phyloP scores from a whole-genome alignment of 2,888 invertebrate genomes.

The Drosophila prostipennis region DNA sequence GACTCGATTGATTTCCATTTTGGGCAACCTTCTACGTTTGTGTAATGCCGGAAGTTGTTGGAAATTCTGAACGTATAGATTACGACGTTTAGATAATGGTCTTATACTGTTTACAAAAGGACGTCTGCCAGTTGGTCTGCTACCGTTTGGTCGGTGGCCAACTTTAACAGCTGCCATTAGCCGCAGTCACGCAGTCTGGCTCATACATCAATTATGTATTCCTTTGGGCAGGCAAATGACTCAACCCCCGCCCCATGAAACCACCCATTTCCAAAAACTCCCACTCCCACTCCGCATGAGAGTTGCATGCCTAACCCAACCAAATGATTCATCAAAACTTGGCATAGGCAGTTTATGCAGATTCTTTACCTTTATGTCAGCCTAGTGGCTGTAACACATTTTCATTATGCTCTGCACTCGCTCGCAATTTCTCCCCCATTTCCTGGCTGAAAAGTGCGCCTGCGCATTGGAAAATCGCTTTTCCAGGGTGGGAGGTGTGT shows the following conservation, averaged over 20 bases:
- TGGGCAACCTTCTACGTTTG: conserved; percentile 20
- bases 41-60: conserved; percentile 41
- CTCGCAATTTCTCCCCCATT: background rate
- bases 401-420: conserved; percentile 32
- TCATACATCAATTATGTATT: conserved; percentile 37
- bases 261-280: conserved; percentile 26
- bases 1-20: conserved; percentile 29
- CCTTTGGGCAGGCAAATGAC: conserved; percentile 40
- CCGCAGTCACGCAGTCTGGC: conserved; percentile 60
- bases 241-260: conserved; percentile 34
- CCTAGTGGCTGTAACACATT: conserved; percentile 41
- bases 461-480: conserved; percentile 51
- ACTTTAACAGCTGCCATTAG: conserved; percentile 30
- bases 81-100: conserved; percentile 21
- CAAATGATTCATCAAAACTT: conserved; percentile 59
- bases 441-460: conserved; percentile 34
- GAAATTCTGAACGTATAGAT: conserved; percentile 12
- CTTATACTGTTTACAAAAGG: conserved; percentile 3
- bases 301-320: conserved; percentile 55
- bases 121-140: conserved; percentile 11
- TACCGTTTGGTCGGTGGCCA: conserved; percentile 18
- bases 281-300: conserved; percentile 11
- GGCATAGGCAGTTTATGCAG: conserved; percentile 36
- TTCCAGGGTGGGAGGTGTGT: conserved; percentile 23
- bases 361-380: conserved; percentile 37